Base-by-base conservation (phyloP, 2,113 vertebrate genomes). In the Pedionomus torquatus region DNA sequence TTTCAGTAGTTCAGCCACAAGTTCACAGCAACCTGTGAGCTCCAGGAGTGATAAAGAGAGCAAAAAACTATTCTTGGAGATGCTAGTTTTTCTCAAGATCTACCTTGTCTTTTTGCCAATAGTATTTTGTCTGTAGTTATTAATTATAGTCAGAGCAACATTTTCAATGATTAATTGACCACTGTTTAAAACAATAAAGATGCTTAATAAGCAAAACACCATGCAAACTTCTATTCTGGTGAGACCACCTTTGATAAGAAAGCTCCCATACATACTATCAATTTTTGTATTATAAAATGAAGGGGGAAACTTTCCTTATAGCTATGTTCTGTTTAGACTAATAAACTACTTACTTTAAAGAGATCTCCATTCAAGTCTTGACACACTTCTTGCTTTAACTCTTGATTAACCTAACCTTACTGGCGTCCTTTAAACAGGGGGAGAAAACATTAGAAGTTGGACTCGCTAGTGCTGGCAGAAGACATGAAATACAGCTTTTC, bases 91-190 rank as follows among this genome's bases (percentile, higher is more conserved):
- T 89, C 90, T 94, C 49, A 35, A 84, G 63, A 48, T 86, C 51
- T 95, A 66, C 70, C 39, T 95, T 52, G 60, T 91, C 96, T 91
- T 95, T 97, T 97, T 97, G 87, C 90, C 63, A 83, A 49, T 65
- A 79, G 82, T 86, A 31, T 94, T 95, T 88, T 86, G 55, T 89
- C 66, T 95, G 69, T 97, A 96, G 97, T 96, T 96, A 97, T 98
- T 98, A 98, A 98, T 98, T 98, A 97, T 96, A 97, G 97, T 96
- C 97, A 97, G 85, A 61, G 70, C 87, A 98, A 88, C 68, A 89
- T 93, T 97, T 96, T 64, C 87, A 77, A 48, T 98, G 98, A 98
- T 98, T 97, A 97, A 98, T 98, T 98, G 97, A 97, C 95, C 95
- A 97, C 80, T 64, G 64, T 74, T 85, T 93, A 83, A 96, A 98